These are phyloP conservation scores for Sarcophaga variegata DNA, from an alignment of 2,888 invertebrate species.

Conservation along the genomic window DNA sequence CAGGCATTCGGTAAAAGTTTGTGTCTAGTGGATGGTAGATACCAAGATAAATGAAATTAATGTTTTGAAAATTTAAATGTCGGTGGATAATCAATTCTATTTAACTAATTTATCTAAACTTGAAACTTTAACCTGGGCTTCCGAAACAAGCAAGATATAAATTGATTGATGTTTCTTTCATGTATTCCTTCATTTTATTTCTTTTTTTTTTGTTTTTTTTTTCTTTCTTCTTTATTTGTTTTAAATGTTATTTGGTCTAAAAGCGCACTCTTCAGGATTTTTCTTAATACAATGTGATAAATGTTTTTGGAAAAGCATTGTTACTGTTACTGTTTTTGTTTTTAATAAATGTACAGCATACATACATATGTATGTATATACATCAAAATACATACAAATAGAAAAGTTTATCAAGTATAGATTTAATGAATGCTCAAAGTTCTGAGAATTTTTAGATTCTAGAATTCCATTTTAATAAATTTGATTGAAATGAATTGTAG, in stretches of 20 bases:
- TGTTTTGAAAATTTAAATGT: neutral
- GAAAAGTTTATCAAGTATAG: neutral
- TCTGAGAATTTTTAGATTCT: too few relatives aligned
- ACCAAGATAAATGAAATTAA: too few relatives aligned
- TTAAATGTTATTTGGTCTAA: slow-evolving; percentile 10
- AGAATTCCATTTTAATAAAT: too few relatives aligned
- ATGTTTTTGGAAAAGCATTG: slow-evolving; percentile 38
- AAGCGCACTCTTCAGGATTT: slow-evolving; percentile 32
- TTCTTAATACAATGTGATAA: slow-evolving; percentile 52
- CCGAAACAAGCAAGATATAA: slow-evolving; percentile 39
- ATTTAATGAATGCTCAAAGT: too few relatives aligned
- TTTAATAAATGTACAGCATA: neutral
- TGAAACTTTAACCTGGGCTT: slow-evolving; percentile 26
- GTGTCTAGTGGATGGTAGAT: too few relatives aligned
- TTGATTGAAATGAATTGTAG: too few relatives aligned
- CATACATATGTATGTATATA: neutral
- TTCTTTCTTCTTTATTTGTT: neutral
- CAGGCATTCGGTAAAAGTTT: neutral
- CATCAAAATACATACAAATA: neutral
- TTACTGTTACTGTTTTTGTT: slow-evolving; percentile 5
- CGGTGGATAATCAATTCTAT: slow-evolving; percentile 39
- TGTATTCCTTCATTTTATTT: neutral
- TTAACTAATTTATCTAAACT: slow-evolving; percentile 54
- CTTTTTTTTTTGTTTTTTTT: slow-evolving; percentile 1
- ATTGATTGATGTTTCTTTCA: slow-evolving; percentile 57